These are phyloP conservation scores for Paralichthys olivaceus DNA, from an alignment of 2,113 vertebrate genomes.

Conservation along the genomic window DNA sequence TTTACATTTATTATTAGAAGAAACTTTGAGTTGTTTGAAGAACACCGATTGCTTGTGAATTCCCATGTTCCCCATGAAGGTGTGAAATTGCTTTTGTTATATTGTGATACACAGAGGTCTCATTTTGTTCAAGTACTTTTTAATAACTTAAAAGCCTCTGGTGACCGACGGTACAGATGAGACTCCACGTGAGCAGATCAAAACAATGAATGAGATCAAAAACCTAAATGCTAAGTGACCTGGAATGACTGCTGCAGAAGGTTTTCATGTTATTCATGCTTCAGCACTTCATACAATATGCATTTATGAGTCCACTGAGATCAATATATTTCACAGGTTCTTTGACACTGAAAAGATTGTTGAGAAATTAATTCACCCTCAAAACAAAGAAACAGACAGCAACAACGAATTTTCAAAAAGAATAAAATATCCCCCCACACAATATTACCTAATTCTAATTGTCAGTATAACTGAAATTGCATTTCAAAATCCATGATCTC, in stretches of 20 bases:
- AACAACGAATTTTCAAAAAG: neutral
- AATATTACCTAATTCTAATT: too few relatives aligned
- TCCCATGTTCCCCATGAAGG: neutral
- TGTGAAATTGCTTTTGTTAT: slow-evolving; percentile 31
- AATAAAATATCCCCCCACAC: neutral
- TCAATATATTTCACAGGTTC: slow-evolving; percentile 3
- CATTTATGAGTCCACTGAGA: neutral
- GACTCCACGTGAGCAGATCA: slow-evolving; percentile 5
- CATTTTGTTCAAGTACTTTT: slow-evolving; percentile 16
- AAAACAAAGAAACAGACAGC: neutral
- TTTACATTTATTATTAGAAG: too few relatives aligned
- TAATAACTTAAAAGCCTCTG: slow-evolving; percentile 27
- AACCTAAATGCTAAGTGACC: slow-evolving; percentile 13
- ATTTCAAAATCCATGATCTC: slow-evolving; percentile 7
- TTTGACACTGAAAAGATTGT: neutral
- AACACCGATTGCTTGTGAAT: slow-evolving; percentile 32
- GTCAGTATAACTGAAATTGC: neutral
- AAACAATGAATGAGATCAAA: slow-evolving; percentile 7
- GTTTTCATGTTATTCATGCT: slow-evolving; percentile 3
- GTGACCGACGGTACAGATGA: slow-evolving; percentile 1
- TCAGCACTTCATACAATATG: neutral
- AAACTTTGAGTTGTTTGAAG: neutral
- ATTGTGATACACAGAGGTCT: slow-evolving; percentile 27
- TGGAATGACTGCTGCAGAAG: neutral
- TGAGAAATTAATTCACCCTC: neutral